Percentiles rank a stretch among this genome's conserved stretches.
phyloP scores from a whole-genome alignment of 2,888 invertebrate species.

The Galerucella calmariensis region DNA sequence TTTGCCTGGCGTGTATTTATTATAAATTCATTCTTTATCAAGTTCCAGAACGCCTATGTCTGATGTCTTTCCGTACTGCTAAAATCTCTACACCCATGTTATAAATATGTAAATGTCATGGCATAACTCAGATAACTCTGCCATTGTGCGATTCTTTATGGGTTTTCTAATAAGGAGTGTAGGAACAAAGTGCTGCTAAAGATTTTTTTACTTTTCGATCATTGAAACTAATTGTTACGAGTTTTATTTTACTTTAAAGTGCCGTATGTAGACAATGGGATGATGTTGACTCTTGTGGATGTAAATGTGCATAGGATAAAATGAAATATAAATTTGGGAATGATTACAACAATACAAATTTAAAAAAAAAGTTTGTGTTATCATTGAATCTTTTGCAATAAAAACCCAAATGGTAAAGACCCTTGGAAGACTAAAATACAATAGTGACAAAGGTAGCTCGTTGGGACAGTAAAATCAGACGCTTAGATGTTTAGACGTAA shows the following conservation, averaged over 20 bases:
- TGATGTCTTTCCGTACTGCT: slow-evolving; percentile 19
- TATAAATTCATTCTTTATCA: no score
- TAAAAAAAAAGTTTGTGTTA: no score
- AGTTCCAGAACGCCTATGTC: slow-evolving; percentile 5
- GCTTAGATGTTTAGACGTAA: no score
- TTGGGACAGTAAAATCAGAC: no score
- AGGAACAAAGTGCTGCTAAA: slow-evolving; percentile 39
- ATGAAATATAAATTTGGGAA: neutral
- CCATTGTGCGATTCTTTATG: slow-evolving; percentile 44
- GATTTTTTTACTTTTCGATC: slow-evolving; percentile 35
- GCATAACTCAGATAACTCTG: slow-evolving; percentile 44
- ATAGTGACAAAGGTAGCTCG: no score
- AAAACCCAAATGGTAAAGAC: no score
- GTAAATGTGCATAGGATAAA: neutral
- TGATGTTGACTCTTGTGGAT: neutral
- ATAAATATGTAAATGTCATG: slow-evolving; percentile 42
- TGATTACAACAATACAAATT: no score
- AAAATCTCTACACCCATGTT: slow-evolving; percentile 41
- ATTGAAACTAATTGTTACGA: slow-evolving; percentile 41
- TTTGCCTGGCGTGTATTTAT: no score
- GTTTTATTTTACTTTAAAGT: slow-evolving; percentile 29
- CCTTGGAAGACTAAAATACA: no score
- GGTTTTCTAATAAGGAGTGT: slow-evolving; percentile 45
- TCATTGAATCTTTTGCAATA: no score
- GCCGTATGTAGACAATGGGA: slow-evolving; percentile 9